Evolutionary conservation across 2,888 invertebrate species (phyloP).

Genomic region (Polyploca ridens): DNA sequence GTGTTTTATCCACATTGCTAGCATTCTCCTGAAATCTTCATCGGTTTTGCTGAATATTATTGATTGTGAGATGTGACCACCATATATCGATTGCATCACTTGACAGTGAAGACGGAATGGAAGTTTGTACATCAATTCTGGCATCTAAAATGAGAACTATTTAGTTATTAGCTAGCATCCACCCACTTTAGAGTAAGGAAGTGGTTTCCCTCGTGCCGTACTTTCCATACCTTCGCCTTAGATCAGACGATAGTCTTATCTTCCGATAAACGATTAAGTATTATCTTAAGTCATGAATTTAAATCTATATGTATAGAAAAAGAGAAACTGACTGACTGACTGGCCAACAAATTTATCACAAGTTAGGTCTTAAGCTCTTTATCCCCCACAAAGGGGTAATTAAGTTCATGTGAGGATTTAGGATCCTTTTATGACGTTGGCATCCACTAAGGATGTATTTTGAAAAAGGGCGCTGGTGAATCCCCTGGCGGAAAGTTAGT

Average conservation of each 20-base stretch:
- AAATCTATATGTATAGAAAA: too few species aligned
- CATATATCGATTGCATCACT: constrained; percentile 80
- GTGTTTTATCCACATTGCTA: constrained; percentile 77
- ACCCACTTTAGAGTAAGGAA: neutral
- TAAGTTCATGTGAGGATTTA: too few species aligned
- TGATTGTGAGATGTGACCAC: constrained; percentile 74
- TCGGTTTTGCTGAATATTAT: constrained; percentile 79
- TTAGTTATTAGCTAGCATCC: constrained; percentile 9
- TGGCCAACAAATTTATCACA: too few species aligned
- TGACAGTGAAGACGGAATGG: constrained; percentile 76
- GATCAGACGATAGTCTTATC: neutral
- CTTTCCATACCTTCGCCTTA: neutral
- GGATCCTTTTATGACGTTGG: too few species aligned
- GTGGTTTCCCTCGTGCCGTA: neutral
- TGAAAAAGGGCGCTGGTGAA: too few species aligned
- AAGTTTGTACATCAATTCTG: constrained; percentile 63
- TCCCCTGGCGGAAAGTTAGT: too few species aligned
- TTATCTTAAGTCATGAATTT: too few species aligned
- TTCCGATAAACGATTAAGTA: too few species aligned
- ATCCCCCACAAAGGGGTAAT: too few species aligned
- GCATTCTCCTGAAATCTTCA: constrained; percentile 77
- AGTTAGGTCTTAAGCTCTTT: too few species aligned
- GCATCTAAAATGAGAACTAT: constrained; percentile 56
- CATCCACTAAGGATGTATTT: too few species aligned
- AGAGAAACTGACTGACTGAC: too few species aligned